Percentiles rank a stretch among this genome's conserved stretches.
phyloP scores from a whole-genome alignment of 2,888 invertebrate species.

The Suillia variegata region DNA sequence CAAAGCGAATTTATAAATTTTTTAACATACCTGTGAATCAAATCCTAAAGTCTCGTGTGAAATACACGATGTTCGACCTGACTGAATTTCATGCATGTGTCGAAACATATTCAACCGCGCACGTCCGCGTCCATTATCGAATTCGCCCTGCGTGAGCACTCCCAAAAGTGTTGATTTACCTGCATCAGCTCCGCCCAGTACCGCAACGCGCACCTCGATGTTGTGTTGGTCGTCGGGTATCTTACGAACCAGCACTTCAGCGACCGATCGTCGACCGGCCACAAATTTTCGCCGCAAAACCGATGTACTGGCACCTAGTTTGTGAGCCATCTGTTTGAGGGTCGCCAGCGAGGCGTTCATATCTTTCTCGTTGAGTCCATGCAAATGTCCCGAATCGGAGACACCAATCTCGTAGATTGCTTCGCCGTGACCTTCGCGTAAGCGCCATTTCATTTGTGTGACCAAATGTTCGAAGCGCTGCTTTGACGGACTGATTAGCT shows the following conservation, averaged over 20 bases:
- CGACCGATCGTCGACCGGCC: conserved; percentile 68
- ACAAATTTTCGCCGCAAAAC: conserved; percentile 72
- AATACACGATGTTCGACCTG: conserved; percentile 92
- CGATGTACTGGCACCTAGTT: conserved; percentile 81
- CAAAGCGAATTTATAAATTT: not conserved
- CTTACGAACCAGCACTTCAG: conserved; percentile 89
- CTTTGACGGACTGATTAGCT: conserved; percentile 89
- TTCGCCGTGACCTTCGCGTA: conserved; percentile 94
- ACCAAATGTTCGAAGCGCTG: conserved; percentile 94
- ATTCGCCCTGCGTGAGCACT: conserved; percentile 92
- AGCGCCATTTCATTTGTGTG: conserved; percentile 98
- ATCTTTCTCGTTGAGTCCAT: conserved; percentile 82
- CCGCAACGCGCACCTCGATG: conserved; percentile 89
- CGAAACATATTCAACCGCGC: conserved; percentile 95
- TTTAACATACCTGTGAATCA: conserved; percentile 65
- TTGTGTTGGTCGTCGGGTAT: conserved; percentile 86
- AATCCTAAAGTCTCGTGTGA: conserved; percentile 97
- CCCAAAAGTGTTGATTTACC: conserved; percentile 97
- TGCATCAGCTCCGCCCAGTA: conserved; percentile 93
- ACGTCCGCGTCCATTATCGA: conserved; percentile 94
- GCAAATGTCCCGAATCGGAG: conserved; percentile 84
- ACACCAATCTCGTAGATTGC: conserved; percentile 98
- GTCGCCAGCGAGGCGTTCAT: conserved; percentile 87
- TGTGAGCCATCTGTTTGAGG: conserved; percentile 85
- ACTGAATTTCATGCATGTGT: conserved; percentile 92